Percentiles rank a stretch among this genome's conserved stretches.
These are phyloP conservation scores for Anthoscopus minutus DNA, from an alignment of 2,113 vertebrate species.

Conservation along the genomic window DNA sequence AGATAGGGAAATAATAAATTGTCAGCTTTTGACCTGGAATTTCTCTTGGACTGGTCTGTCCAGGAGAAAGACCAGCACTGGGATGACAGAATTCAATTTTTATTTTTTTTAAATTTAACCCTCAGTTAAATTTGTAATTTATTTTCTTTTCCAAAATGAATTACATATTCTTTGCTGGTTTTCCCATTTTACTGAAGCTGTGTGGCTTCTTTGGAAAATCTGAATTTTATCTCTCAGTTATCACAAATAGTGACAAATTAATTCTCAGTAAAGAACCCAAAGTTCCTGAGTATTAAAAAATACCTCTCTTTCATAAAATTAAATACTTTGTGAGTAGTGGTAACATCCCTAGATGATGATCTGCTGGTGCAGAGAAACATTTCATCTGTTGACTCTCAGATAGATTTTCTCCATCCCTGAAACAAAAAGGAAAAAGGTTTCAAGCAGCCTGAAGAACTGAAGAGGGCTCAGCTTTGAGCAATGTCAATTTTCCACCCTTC, in stretches of 20 bases:
- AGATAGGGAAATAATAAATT: background rate
- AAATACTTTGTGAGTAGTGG: background rate
- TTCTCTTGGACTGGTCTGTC: background rate
- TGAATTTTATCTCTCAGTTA: background rate
- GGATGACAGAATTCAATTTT: background rate
- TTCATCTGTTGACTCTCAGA: background rate
- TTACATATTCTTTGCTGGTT: background rate
- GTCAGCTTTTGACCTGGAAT: background rate
- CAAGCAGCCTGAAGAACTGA: background rate
- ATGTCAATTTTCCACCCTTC: background rate
- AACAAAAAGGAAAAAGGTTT: background rate
- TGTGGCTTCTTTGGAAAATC: background rate
- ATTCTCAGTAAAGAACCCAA: background rate
- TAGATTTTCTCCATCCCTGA: background rate
- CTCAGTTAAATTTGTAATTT: background rate
- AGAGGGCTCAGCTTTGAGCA: background rate
- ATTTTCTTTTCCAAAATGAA: background rate
- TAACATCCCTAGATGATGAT: background rate
- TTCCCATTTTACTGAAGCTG: background rate
- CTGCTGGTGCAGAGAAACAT: background rate
- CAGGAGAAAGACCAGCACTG: background rate
- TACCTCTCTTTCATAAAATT: background rate
- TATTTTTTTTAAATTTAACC: background rate
- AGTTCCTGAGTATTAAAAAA: background rate
- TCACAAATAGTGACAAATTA: background rate